A percentile compares a stretch with the other conserved stretches of the same genome.
phyloP scores from a whole-genome alignment of 2,888 invertebrate species.

The Amblyjoppa fuscipennis region DNA sequence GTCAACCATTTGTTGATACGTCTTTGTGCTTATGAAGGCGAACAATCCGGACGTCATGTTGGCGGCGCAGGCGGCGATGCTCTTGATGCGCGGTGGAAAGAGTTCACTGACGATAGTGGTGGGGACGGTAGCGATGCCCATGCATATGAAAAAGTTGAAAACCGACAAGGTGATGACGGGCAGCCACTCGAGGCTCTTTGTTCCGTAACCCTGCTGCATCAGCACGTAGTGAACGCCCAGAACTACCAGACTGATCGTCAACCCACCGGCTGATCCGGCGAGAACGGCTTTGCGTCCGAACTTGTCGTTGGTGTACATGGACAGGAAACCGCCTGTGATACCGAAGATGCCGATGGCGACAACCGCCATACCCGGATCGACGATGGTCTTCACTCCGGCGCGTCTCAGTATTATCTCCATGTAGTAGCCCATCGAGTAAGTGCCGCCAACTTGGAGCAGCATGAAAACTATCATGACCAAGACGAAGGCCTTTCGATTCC shows the following conservation, averaged over 20 bases:
- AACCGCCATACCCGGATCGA: conserved; percentile 70
- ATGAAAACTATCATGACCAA: conserved; percentile 75
- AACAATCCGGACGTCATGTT: conserved; percentile 75
- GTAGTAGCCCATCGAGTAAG: conserved; percentile 75
- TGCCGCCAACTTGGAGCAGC: conserved; percentile 79
- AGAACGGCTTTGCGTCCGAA: conserved; percentile 78
- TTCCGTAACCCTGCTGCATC: conserved; percentile 72
- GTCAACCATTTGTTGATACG: conserved; percentile 76
- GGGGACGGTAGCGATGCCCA: conserved; percentile 76
- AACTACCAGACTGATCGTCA: conserved; percentile 40
- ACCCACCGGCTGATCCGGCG: conserved; percentile 57
- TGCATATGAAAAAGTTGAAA: conserved; percentile 69
- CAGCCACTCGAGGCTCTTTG: conserved; percentile 73
- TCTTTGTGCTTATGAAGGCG: conserved; percentile 76
- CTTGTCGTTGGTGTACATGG: conserved; percentile 77
- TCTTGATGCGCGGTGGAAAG: conserved; percentile 78
- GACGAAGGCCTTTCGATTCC: conserved; percentile 74
- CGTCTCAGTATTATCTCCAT: conserved; percentile 76
- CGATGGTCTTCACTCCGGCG: conserved; percentile 65
- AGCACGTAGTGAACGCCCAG: conserved; percentile 68
- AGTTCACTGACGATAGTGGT: conserved; percentile 78
- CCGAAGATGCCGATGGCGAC: conserved; percentile 56
- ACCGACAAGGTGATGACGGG: conserved; percentile 71
- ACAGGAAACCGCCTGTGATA: conserved; percentile 58
- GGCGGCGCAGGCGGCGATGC: conserved; percentile 74